Evolutionary conservation across 2,113 vertebrate species (phyloP).

Genomic region (Salvator merianae): DNA sequence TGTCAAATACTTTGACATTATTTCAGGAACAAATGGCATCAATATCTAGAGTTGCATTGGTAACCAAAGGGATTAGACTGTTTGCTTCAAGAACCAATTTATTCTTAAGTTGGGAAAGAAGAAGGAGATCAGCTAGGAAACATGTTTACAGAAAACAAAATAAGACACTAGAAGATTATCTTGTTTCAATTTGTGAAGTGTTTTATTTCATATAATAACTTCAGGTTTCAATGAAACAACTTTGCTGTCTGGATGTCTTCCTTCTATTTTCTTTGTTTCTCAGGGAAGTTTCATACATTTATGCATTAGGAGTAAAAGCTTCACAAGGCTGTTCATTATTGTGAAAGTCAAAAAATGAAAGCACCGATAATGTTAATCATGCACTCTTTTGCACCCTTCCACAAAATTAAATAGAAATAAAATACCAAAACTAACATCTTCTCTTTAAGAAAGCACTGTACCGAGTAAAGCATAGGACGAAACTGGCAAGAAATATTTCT

Average conservation of each 20-base stretch:
- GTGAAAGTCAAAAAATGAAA: background rate
- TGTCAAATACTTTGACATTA: background rate
- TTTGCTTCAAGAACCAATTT: background rate
- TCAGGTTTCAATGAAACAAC: background rate
- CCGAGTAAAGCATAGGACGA: background rate
- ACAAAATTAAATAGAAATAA: background rate
- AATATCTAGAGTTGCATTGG: background rate
- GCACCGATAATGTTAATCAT: background rate
- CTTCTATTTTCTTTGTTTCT: background rate
- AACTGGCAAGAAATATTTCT: constrained; percentile 5
- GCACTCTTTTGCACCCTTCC: background rate
- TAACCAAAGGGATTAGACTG: background rate
- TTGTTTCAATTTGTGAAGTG: background rate
- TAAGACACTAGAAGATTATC: background rate
- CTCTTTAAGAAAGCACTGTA: background rate
- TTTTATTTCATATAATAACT: background rate
- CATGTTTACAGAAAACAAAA: background rate
- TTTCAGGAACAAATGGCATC: background rate
- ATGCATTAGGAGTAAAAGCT: background rate
- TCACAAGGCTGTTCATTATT: background rate
- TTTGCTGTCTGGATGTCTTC: background rate
- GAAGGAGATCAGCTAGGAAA: background rate
- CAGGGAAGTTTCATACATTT: background rate
- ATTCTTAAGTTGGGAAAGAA: background rate
- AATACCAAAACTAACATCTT: background rate